Base-by-base conservation (phyloP, 2,113 vertebrate genomes). In the Lethenteron reissneri region DNA sequence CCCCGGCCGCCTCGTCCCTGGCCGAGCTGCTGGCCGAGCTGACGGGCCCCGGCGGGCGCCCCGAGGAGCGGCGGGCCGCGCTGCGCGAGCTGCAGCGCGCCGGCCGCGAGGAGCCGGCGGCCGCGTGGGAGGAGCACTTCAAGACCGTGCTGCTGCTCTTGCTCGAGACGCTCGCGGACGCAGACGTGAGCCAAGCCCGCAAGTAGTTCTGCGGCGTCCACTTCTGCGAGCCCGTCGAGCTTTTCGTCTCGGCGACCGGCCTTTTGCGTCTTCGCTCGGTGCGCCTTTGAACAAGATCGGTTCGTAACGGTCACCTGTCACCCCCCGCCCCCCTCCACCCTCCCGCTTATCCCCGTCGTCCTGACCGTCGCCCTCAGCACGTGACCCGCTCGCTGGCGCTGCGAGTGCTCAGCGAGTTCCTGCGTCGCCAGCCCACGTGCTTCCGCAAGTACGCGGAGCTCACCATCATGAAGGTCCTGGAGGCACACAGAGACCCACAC, bases 401-500 rank as follows among this genome's bases (percentile, higher is more conserved):
- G 75, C 84, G 87, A 72, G 90, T 95, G 75, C 80, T 96, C 76
- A 87, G 84, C 79, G 92, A 95, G 81, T 94, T 96, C 77, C 83
- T 96, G 73, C 81, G 83, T 77, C 86, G 88, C 75, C 90, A 96
- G 78, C 92, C 92, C 70, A 87, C 87, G 80, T 85, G 90, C 79
- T 96, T 96, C 82, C 95, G 92, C 80, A 95, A 95, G 79, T 95
- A 96, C 1, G 92, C 92, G 73, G 92, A 96, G 73, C 85, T 95
- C 73, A 95, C 90, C 58, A 91, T 96, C 76, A 96, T 96, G 89
- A 96, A 95, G 79, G 87, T 88, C 1, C 78, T 96, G 77, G 92
- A 96, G 83, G 83, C 90, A 5, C 92, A 96, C 78, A 94, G 92
- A 78, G 90, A 95, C 76, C 86, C 86, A 73, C 88, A 95, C 78